A percentile compares a stretch with the other conserved stretches of the same genome.
These are phyloP conservation scores for Odocoileus virginianus DNA, from an alignment of 2,113 vertebrate species.

Conservation along the genomic window DNA sequence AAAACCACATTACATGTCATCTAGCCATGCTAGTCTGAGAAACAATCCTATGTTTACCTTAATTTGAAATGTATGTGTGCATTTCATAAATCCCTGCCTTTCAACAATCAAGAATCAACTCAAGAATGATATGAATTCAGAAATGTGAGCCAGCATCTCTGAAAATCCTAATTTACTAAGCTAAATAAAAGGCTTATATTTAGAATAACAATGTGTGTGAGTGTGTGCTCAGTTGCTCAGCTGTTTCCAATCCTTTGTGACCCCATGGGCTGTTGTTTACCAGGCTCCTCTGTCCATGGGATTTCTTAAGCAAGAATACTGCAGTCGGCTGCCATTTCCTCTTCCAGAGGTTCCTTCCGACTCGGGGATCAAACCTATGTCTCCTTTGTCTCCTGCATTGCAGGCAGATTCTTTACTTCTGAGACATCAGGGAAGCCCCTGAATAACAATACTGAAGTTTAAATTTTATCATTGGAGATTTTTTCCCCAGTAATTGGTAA, in stretches of 20 bases:
- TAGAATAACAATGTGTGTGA: background rate
- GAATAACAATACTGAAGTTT: background rate
- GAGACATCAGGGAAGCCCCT: background rate
- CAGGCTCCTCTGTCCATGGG: background rate
- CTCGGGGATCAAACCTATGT: background rate
- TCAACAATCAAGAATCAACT: background rate
- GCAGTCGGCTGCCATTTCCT: background rate
- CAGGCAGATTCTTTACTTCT: background rate
- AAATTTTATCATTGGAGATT: background rate
- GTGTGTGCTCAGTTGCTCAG: background rate
- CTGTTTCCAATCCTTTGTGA: background rate
- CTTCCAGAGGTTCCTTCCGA: fast-evolving
- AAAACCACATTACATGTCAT: background rate
- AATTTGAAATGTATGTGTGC: background rate
- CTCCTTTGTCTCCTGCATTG: background rate
- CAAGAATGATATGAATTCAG: background rate
- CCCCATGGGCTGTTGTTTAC: background rate
- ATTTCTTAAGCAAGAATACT: background rate
- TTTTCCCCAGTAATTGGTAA: background rate
- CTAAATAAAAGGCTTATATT: background rate
- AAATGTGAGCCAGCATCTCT: background rate
- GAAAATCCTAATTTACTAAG: background rate
- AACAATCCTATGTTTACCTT: background rate
- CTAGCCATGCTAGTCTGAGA: background rate
- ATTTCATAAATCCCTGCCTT: background rate